Evolutionary conservation across 2,797 vertebrate genomes (phyloP).

Genomic region (Lycodopsis pacificus): DNA sequence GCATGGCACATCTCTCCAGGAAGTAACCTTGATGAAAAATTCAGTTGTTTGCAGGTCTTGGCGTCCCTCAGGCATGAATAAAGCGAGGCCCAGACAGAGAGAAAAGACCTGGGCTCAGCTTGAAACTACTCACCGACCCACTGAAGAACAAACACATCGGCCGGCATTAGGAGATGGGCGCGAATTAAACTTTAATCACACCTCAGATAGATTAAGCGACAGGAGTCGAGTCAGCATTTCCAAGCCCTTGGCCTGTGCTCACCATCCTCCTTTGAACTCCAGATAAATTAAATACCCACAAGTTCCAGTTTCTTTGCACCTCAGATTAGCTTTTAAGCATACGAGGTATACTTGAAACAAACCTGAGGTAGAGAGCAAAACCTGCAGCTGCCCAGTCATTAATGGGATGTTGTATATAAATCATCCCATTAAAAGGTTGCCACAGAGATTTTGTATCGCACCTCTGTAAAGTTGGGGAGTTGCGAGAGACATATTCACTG

Average conservation of each 20-base stretch:
- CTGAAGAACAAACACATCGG: conserved; percentile 58
- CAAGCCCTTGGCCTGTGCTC: conserved; percentile 59
- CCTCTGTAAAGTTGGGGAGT: conserved; percentile 14
- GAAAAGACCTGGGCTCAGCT: conserved; percentile 82
- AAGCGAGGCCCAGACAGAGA: conserved; percentile 80
- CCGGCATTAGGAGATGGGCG: conserved; percentile 79
- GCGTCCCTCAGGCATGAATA: conserved; percentile 86
- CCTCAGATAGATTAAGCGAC: conserved; percentile 83
- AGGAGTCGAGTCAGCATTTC: conserved; percentile 79
- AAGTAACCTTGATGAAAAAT: conserved; percentile 87
- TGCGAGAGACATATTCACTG: neutral
- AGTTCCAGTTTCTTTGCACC: conserved; percentile 54
- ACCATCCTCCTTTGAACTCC: conserved; percentile 65
- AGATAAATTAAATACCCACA: conserved; percentile 63
- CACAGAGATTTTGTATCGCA: conserved; percentile 12
- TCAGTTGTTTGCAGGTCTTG: conserved; percentile 85
- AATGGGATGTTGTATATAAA: conserved; percentile 28
- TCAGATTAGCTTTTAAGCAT: conserved; percentile 46
- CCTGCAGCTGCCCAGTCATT: conserved; percentile 27
- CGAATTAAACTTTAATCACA: conserved; percentile 85
- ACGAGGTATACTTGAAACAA: conserved; percentile 33
- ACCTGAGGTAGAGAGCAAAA: conserved; percentile 30
- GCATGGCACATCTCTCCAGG: conserved; percentile 82
- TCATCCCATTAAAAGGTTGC: conserved; percentile 30
- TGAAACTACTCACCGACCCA: conserved; percentile 75